A percentile compares a stretch with the other conserved stretches of the same genome.
Conservation (phyloP, 2,797 vertebrate genomes). For the Helostoma temminkii region DNA sequence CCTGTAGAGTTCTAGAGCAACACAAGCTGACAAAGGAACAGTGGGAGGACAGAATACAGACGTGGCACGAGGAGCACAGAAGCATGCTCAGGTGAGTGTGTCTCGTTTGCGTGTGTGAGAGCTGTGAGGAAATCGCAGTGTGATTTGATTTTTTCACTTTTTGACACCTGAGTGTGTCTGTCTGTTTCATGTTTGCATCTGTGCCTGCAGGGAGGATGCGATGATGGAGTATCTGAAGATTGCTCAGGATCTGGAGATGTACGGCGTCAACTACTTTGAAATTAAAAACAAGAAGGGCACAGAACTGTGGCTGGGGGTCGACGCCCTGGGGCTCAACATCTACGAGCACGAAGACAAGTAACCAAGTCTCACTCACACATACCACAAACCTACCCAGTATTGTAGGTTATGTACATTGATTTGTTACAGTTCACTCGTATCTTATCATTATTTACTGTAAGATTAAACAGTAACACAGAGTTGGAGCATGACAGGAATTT, state of each 20-base stretch:
- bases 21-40: conserved; percentile 99
- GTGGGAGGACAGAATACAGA: conserved; percentile 99
- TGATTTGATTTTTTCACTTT: not conserved
- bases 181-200: conserved; percentile 1
- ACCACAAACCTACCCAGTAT: not conserved
- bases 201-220: conserved; percentile 90
- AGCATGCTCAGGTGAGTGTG: conserved; percentile 91
- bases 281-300: conserved; percentile 99
- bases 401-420: not conserved
- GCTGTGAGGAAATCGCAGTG: not conserved
- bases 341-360: conserved; percentile 99
- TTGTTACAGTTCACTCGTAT: not conserved
- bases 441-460: not conserved
- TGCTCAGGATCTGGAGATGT: conserved; percentile 98
- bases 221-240: conserved; percentile 99
- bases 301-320: conserved; percentile 96
- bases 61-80: conserved; percentile 97
- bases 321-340: conserved; percentile 97
- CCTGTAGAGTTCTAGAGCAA: conserved; percentile 92
- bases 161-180: not conserved
- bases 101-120: not conserved
- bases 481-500: too few relatives aligned
- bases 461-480: not conserved
- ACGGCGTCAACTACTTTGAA: conserved; percentile 98
- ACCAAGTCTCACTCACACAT: conserved; percentile 41